A percentile compares a stretch with the other conserved stretches of the same genome.
These are phyloP conservation scores for Miltochrista miniata DNA, from an alignment of 2,888 invertebrate species.

Conservation along the genomic window DNA sequence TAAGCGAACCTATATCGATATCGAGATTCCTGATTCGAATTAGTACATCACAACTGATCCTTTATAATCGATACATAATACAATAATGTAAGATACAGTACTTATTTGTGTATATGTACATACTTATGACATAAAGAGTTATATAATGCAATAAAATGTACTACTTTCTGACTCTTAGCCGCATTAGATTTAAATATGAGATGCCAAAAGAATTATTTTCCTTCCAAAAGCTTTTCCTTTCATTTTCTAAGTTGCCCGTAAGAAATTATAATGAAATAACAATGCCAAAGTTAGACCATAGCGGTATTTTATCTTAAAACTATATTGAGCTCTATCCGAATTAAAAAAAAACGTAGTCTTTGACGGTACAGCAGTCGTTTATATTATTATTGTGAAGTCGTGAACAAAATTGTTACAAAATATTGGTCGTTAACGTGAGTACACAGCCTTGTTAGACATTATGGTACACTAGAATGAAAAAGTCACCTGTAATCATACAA, in stretches of 20 bases:
- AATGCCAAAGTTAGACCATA: conserved; percentile 28
- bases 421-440: conserved; percentile 39
- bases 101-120: conserved; percentile 27
- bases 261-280: conserved; percentile 30
- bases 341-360: conserved; percentile 42
- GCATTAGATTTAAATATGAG: conserved; percentile 25
- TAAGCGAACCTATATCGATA: too few relatives aligned
- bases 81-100: conserved; percentile 12
- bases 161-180: conserved; percentile 45
- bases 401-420: conserved; percentile 38
- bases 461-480: conserved; percentile 20
- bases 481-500: background rate
- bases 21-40: conserved; percentile 42
- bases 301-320: conserved; percentile 43
- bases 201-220: conserved; percentile 36
- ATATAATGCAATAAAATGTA: conserved; percentile 42
- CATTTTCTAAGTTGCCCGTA: conserved; percentile 34
- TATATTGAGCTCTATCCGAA: conserved; percentile 62
- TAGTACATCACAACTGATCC: conserved; percentile 8
- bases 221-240: conserved; percentile 28
- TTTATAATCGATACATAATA: conserved; percentile 21
- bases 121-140: conserved; percentile 33
- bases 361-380: conserved; percentile 36
- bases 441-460: conserved; percentile 35
- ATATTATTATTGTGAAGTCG: conserved; percentile 27